Percentiles rank a stretch among this genome's conserved stretches.
Evolutionary conservation across 2,113 vertebrate genomes (phyloP).

Genomic region (Ictalurus furcatus): DNA sequence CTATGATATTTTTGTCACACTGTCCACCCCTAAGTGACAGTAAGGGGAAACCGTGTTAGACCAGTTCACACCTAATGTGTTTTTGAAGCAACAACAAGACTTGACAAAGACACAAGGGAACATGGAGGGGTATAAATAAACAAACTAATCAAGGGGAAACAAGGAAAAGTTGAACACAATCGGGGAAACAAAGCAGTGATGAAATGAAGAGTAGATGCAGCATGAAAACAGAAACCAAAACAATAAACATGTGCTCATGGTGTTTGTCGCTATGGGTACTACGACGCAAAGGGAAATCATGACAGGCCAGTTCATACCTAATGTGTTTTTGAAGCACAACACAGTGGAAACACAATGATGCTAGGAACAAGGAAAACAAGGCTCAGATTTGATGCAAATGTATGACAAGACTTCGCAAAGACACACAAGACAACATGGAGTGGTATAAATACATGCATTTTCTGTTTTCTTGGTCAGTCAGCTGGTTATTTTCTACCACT

Average conservation of each 20-base stretch:
- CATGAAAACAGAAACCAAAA: conserved; percentile 11
- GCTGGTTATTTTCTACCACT: neutral
- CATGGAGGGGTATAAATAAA: no score
- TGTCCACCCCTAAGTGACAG: neutral
- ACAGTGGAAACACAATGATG: neutral
- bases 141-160: neutral
- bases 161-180: neutral
- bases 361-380: neutral
- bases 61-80: neutral
- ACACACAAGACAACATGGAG: neutral
- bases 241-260: neutral
- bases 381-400: neutral
- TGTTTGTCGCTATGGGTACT: neutral
- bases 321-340: neutral
- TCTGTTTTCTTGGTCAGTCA: neutral
- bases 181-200: neutral
- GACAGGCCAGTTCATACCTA: neutral
- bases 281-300: neutral
- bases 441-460: neutral
- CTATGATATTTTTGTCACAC: neutral
- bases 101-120: neutral
- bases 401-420: neutral
- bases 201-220: neutral
- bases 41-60: neutral
- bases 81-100: neutral